phyloP scores from a whole-genome alignment of 2,888 invertebrate genomes.

The Drosophila suboccidentalis region DNA sequence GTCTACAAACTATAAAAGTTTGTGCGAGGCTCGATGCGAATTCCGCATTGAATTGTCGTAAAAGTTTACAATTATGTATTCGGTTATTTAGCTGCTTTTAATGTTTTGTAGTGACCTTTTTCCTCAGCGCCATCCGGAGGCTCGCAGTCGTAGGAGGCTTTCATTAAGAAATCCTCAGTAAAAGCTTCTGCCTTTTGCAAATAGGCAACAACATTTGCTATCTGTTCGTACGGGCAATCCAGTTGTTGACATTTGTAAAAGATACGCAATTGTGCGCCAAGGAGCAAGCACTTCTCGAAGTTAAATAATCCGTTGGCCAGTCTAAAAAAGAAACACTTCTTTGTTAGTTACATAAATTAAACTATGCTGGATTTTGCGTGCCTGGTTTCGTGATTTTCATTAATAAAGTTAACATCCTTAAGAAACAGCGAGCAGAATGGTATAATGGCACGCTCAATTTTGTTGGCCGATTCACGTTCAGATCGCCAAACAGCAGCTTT shows the following conservation, averaged over 20 bases:
- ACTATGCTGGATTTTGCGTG: slow-evolving; percentile 79
- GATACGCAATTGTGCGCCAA: slow-evolving; percentile 94
- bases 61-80: slow-evolving; percentile 32
- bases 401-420: slow-evolving; percentile 93
- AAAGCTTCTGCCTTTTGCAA: slow-evolving; percentile 92
- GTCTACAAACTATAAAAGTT: slow-evolving; percentile 42
- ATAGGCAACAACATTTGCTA: slow-evolving; percentile 91
- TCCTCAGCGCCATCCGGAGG: slow-evolving; percentile 95
- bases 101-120: slow-evolving; percentile 93
- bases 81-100: slow-evolving; percentile 87
- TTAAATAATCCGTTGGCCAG: slow-evolving; percentile 94
- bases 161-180: slow-evolving; percentile 92
- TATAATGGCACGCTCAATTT: slow-evolving; percentile 92
- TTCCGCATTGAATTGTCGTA: slow-evolving; percentile 35
- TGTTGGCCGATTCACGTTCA: slow-evolving; percentile 89
- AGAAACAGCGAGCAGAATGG: slow-evolving; percentile 94
- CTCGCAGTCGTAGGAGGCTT: slow-evolving; percentile 97
- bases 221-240: slow-evolving; percentile 93
- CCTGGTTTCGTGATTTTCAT: slow-evolving; percentile 93
- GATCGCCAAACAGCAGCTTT: slow-evolving; percentile 94
- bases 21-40: slow-evolving; percentile 50
- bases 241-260: slow-evolving; percentile 94
- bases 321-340: slow-evolving; percentile 83
- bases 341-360: not conserved
- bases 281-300: slow-evolving; percentile 95